phyloP scores from a whole-genome alignment of 1,140 invertebrate genomes.

The Ceratina japonica region DNA sequence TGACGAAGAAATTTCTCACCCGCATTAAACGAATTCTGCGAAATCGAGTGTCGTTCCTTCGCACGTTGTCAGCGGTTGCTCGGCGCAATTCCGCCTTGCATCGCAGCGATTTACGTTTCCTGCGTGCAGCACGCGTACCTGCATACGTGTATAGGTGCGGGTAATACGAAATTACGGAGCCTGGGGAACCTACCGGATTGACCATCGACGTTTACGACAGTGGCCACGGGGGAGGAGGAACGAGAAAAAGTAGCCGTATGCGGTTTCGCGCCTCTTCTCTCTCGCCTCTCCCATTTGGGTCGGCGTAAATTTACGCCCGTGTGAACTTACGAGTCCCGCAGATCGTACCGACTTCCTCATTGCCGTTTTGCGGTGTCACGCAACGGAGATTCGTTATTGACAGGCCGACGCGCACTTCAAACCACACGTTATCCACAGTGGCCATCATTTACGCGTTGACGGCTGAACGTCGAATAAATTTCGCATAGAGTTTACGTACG shows the following conservation, averaged over 20 bases:
- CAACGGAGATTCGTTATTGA: conserved; percentile 31
- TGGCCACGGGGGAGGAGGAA: neutral
- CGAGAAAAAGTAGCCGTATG: conserved; percentile 21
- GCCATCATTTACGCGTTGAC: conserved; percentile 2
- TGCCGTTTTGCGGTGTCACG: conserved; percentile 38
- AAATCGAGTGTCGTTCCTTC: neutral
- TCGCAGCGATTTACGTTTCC: conserved; percentile 8
- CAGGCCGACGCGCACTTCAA: conserved; percentile 2
- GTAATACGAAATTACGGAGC: neutral
- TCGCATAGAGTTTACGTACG: neutral
- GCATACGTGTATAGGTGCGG: neutral
- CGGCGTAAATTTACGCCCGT: conserved; percentile 51
- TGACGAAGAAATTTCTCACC: neutral
- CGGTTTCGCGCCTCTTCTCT: conserved; percentile 35
- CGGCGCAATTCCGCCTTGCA: neutral
- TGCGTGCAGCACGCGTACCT: neutral
- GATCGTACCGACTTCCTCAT: conserved; percentile 52
- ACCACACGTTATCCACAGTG: neutral
- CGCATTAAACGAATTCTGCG: neutral
- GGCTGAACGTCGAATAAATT: conserved; percentile 27
- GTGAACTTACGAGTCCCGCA: conserved; percentile 22
- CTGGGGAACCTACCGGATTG: conserved; percentile 10
- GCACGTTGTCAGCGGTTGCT: neutral
- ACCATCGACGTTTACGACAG: conserved; percentile 42
- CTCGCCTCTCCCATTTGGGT: conserved; percentile 33